Evolutionary conservation across 2,113 vertebrate genomes (phyloP).

Genomic region (Strix aluco): DNA sequence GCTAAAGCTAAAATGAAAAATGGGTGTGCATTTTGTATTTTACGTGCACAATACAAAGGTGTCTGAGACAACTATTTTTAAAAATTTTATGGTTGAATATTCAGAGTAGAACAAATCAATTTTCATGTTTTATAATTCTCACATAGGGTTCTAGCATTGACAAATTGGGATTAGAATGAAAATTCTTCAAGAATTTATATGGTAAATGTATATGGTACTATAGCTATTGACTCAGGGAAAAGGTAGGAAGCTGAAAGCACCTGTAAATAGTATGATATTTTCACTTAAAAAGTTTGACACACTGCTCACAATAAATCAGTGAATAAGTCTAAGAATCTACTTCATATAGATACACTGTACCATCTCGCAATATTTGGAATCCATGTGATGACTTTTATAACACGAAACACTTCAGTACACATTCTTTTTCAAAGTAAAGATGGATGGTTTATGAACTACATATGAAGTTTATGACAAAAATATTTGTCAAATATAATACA

Average conservation of each 20-base stretch:
- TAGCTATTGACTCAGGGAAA: neutral
- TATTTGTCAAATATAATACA: neutral
- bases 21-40: neutral
- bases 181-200: neutral
- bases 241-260: neutral
- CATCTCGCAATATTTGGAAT: neutral
- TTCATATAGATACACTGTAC: neutral
- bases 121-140: neutral
- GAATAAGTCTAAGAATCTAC: neutral
- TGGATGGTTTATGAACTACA: neutral
- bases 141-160: neutral
- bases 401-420: neutral
- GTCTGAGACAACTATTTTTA: neutral
- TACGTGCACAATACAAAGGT: neutral
- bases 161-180: neutral
- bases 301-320: neutral
- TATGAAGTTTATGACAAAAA: neutral
- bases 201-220: neutral
- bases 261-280: neutral
- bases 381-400: neutral
- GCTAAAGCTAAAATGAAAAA: neutral
- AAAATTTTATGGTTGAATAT: neutral
- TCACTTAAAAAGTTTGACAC: neutral
- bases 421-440: neutral
- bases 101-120: neutral